Evolutionary conservation across 2,797 vertebrate species (phyloP).

Genomic region (Tamandua tetradactyla): DNA sequence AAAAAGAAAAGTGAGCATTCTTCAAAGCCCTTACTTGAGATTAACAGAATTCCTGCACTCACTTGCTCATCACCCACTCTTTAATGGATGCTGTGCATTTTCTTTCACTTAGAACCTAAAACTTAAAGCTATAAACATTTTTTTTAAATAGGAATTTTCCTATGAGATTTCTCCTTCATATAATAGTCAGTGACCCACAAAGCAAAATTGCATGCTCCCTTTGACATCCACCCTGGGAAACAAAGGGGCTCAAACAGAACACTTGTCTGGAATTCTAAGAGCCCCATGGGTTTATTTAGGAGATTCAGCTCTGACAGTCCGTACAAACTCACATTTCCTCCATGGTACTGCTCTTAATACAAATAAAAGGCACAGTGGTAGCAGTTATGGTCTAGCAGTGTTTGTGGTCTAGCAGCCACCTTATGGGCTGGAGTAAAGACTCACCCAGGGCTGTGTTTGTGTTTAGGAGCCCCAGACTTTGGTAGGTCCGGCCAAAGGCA

Average conservation of each 20-base stretch:
- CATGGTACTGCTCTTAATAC: rapidly evolving
- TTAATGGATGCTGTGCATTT: neutral
- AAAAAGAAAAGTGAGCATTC: neutral
- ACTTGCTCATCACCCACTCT: neutral
- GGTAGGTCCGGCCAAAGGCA: neutral
- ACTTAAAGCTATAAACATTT: neutral
- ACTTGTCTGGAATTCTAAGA: neutral
- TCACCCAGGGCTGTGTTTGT: rapidly evolving
- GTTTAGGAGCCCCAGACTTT: rapidly evolving
- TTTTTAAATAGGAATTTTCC: neutral
- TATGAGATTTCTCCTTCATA: neutral
- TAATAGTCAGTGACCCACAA: slow-evolving; percentile 58
- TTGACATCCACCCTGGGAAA: slow-evolving; percentile 24
- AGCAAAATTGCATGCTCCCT: neutral
- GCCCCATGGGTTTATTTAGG: neutral
- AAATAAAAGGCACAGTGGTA: neutral
- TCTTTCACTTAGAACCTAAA: slow-evolving; percentile 41
- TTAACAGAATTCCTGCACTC: neutral
- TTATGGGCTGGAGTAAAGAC: neutral
- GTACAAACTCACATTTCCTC: rapidly evolving
- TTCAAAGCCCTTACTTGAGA: neutral
- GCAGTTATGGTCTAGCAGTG: rapidly evolving
- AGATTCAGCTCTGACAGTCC: neutral
- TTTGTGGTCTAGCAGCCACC: too few relatives aligned
- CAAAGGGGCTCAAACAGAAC: slow-evolving; percentile 6